Conservation (phyloP, 2,113 vertebrate species). For the Smithornis capensis region DNA sequence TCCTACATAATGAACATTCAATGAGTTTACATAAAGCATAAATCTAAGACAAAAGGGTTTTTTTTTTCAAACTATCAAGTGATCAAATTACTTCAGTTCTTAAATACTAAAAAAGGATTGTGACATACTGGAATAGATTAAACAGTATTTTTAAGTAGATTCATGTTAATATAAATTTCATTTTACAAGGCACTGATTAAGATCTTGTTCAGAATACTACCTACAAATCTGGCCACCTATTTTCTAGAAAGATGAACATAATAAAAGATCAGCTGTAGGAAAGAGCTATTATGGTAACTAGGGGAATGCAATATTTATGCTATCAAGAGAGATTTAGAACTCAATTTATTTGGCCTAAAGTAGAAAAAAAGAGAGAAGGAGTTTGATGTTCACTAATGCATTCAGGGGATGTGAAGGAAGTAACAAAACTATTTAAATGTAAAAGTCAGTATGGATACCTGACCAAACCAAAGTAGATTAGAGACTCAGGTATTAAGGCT, state of each 20-base stretch:
- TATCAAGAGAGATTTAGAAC: background rate
- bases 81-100: background rate
- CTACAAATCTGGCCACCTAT: background rate
- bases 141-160: background rate
- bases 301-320: background rate
- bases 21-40: background rate
- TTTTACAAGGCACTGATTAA: background rate
- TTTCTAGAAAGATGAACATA: background rate
- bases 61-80: background rate
- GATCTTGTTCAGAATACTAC: background rate
- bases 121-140: background rate
- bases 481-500: background rate
- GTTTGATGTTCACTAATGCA: background rate
- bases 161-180: background rate
- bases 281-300: background rate
- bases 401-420: background rate
- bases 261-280: background rate
- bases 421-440: background rate
- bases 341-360: background rate
- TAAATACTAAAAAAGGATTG: background rate
- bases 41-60: background rate
- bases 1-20: background rate
- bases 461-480: background rate
- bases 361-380: background rate
- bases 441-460: background rate